phyloP scores from a whole-genome alignment of 1,140 invertebrate species.

The Drosophila pandora region DNA sequence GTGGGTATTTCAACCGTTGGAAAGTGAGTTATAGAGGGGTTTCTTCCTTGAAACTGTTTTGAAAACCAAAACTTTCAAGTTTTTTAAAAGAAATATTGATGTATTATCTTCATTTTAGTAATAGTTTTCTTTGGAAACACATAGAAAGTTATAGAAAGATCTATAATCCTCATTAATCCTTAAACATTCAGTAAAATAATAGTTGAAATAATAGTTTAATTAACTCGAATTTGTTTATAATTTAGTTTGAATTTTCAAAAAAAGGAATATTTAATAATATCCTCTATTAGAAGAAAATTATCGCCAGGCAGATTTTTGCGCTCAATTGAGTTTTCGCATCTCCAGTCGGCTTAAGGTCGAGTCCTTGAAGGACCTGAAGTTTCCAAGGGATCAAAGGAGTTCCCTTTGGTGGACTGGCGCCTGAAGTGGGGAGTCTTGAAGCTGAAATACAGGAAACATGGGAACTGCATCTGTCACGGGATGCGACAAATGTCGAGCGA shows the following conservation, averaged over 20 bases:
- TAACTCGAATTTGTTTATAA: no score
- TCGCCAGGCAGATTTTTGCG: background rate
- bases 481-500: conserved; percentile 46
- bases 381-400: conserved; percentile 1
- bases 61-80: no score
- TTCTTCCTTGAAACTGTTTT: background rate
- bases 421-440: conserved; percentile 4
- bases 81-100: no score
- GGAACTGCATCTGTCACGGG: conserved; percentile 35
- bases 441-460: conserved; percentile 8
- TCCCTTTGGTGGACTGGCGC: background rate
- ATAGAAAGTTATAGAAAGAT: no score
- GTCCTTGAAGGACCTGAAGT: background rate
- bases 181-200: no score
- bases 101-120: no score
- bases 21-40: conserved; percentile 3
- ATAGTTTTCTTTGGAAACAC: no score
- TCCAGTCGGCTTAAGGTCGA: background rate
- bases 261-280: no score
- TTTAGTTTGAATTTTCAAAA: no score
- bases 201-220: no score
- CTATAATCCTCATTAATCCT: no score
- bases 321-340: background rate
- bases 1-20: background rate
- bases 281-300: background rate